Percentiles rank a stretch among this genome's conserved stretches.
phyloP scores from a whole-genome alignment of 2,888 invertebrate genomes.

The Hypena proboscidalis region DNA sequence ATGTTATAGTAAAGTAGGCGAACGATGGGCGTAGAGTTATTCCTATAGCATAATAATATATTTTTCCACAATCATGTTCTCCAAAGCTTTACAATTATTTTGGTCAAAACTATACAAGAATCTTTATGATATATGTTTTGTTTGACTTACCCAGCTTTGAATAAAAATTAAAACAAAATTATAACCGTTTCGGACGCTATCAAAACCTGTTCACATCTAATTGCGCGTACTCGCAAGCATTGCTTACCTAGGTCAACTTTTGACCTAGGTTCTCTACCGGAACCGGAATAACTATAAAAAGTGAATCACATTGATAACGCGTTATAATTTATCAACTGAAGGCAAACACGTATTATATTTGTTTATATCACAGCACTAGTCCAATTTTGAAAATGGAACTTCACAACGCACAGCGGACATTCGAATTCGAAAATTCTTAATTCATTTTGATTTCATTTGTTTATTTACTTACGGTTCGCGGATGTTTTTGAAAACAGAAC shows the following conservation, averaged over 20 bases:
- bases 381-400: constrained; percentile 12
- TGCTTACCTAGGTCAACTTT: constrained; percentile 33
- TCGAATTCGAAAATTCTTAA: constrained; percentile 10
- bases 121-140: no score
- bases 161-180: no score
- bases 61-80: no score
- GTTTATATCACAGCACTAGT: constrained; percentile 29
- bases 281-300: constrained; percentile 35
- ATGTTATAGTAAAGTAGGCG: no score
- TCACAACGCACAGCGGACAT: constrained; percentile 29
- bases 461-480: constrained; percentile 44
- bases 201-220: constrained; percentile 1
- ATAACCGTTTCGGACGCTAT: no score
- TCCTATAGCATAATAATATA: no score
- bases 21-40: no score
- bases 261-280: constrained; percentile 38
- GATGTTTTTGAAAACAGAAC: constrained; percentile 47
- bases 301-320: constrained; percentile 42
- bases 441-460: constrained; percentile 8
- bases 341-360: constrained; percentile 40
- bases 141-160: not conserved
- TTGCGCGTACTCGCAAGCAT: not conserved
- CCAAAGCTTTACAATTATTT: no score
- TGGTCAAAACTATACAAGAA: no score
- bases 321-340: constrained; percentile 29